Percentiles rank a stretch among this genome's conserved stretches.
Conservation (phyloP, 2,113 vertebrate genomes). For the Colaptes auratus region DNA sequence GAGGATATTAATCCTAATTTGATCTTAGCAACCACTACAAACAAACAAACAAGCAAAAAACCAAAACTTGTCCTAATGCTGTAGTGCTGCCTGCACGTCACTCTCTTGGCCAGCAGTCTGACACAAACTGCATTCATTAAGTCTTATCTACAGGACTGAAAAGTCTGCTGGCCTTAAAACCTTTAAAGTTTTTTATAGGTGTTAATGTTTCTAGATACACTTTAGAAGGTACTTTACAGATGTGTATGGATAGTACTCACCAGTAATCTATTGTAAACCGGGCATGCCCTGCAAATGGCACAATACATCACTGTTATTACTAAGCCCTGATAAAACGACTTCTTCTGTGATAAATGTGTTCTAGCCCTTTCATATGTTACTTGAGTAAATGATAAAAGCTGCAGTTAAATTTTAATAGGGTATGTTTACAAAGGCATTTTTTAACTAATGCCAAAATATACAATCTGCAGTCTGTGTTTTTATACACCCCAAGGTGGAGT, state of each 20-base stretch:
- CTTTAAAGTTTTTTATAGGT: background rate
- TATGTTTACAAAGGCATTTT: constrained; percentile 69
- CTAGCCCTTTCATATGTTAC: constrained; percentile 49
- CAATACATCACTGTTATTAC: constrained; percentile 20
- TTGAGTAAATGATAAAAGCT: constrained; percentile 63
- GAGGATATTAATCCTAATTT: background rate
- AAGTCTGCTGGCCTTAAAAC: background rate
- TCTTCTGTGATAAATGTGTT: constrained; percentile 19
- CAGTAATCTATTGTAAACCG: constrained; percentile 20
- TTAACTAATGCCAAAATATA: constrained; percentile 57
- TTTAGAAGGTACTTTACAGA: constrained; percentile 54
- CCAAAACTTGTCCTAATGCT: background rate
- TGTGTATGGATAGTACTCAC: background rate
- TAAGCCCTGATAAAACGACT: constrained; percentile 31
- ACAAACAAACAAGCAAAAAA: background rate
- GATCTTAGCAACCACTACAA: background rate
- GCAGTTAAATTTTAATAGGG: constrained; percentile 61
- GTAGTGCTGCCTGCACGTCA: background rate
- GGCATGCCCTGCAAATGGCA: constrained; percentile 2
- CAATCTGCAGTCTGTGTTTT: constrained; percentile 53
- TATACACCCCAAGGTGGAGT: constrained; percentile 50
- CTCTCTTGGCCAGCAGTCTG: background rate
- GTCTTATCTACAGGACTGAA: background rate
- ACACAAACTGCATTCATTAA: background rate
- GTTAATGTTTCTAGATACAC: constrained; percentile 52